Evolutionary conservation across 2,888 invertebrate genomes (phyloP).

Genomic region (Aspidiotus destructor): DNA sequence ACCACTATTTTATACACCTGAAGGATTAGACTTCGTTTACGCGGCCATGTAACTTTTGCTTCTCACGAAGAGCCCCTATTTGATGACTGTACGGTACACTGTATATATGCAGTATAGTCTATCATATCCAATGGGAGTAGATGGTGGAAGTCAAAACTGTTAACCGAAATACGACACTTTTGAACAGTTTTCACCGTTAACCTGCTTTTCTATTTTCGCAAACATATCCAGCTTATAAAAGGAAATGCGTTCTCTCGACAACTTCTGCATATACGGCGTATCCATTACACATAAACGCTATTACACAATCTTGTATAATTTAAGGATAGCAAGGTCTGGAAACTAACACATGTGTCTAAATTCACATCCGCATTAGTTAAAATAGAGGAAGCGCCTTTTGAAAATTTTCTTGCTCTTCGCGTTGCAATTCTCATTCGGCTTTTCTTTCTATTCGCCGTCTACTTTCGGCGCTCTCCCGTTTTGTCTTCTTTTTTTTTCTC

Average conservation of each 20-base stretch:
- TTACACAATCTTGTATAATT: constrained; percentile 28
- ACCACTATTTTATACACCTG: not conserved
- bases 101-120: too few relatives aligned
- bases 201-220: not conserved
- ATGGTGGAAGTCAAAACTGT: not conserved
- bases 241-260: not conserved
- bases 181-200: not conserved
- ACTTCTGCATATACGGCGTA: constrained; percentile 2
- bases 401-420: not conserved
- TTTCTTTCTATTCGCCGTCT: not conserved
- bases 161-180: not conserved
- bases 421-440: not conserved
- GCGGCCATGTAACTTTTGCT: not conserved
- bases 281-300: constrained; percentile 28
- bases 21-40: not conserved
- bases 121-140: too few relatives aligned
- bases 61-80: too few relatives aligned
- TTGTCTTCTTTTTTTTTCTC: not conserved
- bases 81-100: too few relatives aligned
- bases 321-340: constrained; percentile 23
- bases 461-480: too few relatives aligned
- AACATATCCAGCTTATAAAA: not conserved
- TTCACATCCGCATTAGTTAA: constrained; percentile 28
- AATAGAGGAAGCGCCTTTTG: constrained; percentile 26
- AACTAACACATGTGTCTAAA: constrained; percentile 25